Conservation (phyloP, 2,113 vertebrate genomes). For the Erinaceus europaeus region DNA sequence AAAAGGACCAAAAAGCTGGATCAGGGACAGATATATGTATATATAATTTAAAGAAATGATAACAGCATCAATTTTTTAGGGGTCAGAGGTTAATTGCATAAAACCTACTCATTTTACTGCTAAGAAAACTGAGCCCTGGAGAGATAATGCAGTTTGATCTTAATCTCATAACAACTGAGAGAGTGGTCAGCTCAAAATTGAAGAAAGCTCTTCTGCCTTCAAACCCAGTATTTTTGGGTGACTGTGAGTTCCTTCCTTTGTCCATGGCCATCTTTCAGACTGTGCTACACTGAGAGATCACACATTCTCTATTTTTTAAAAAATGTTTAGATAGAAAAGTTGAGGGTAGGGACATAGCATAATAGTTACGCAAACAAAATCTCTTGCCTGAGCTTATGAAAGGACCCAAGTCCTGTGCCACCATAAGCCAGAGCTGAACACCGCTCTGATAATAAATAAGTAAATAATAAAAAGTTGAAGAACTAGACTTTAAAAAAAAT, state of each 20-base stretch:
- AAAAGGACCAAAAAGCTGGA: too few relatives aligned
- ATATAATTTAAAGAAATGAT: too few relatives aligned
- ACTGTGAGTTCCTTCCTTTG: too few relatives aligned
- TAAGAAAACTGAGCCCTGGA: neutral
- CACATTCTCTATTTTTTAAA: neutral
- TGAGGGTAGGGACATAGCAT: too few relatives aligned
- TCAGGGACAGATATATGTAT: too few relatives aligned
- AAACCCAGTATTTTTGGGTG: rapidly evolving
- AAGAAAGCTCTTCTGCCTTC: neutral
- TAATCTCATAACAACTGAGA: neutral
- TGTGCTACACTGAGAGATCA: neutral
- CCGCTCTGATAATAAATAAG: too few relatives aligned
- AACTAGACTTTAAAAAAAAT: neutral
- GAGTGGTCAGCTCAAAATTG: neutral
- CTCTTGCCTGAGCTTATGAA: too few relatives aligned
- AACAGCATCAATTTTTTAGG: neutral
- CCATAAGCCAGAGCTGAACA: too few relatives aligned
- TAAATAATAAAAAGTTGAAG: too few relatives aligned
- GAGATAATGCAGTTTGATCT: neutral
- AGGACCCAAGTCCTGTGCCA: too few relatives aligned
- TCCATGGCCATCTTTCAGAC: neutral
- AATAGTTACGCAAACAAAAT: too few relatives aligned
- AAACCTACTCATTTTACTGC: neutral
- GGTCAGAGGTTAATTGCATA: neutral
- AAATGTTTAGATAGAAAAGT: too few relatives aligned